Percentiles rank a stretch among this genome's conserved stretches.
These are phyloP conservation scores for Nasua narica DNA, from an alignment of 2,797 vertebrate species.

Conservation along the genomic window DNA sequence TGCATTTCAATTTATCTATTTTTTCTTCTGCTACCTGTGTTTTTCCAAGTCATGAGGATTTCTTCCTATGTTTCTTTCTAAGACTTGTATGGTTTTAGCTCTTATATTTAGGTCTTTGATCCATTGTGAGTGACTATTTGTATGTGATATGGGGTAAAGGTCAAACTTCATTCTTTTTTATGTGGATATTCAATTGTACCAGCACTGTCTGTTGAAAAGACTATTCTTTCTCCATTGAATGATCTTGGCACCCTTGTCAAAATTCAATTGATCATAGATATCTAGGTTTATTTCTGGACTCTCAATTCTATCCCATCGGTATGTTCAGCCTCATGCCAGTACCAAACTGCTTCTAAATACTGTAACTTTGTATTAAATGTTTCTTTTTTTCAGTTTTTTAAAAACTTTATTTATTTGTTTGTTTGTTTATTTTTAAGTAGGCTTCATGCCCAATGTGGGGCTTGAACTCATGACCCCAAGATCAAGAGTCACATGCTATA, in stretches of 20 bases:
- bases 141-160: background rate
- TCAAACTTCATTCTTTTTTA: background rate
- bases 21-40: background rate
- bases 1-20: background rate
- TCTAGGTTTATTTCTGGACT: slow-evolving; percentile 8
- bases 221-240: background rate
- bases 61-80: background rate
- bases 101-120: background rate
- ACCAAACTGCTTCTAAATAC: background rate
- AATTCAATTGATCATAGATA: background rate
- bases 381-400: background rate
- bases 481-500: background rate
- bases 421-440: background rate
- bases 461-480: background rate
- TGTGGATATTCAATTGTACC: background rate
- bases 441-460: background rate
- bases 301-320: background rate
- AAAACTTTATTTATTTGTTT: background rate
- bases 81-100: background rate
- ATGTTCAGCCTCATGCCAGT: background rate
- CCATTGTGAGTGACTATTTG: background rate
- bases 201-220: background rate
- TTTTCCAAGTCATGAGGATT: background rate
- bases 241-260: background rate
- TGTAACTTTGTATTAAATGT: background rate